Base-by-base conservation (phyloP, 2,888 invertebrate species). In the Blera fallax region DNA sequence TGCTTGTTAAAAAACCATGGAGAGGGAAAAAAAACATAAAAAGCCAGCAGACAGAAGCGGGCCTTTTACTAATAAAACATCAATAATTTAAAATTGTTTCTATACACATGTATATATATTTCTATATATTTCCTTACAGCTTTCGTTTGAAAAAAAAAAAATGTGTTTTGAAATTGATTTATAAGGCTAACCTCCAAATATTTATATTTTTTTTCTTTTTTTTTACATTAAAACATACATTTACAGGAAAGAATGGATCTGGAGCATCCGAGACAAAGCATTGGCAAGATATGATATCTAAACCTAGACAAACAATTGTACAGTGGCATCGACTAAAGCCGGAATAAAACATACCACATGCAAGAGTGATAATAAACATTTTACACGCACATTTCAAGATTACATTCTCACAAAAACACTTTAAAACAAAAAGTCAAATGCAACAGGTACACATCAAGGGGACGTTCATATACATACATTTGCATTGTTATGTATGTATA, bases 251-350 rank as follows among this genome's bases (percentile, higher is more conserved):
- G 92, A 97, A 97, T 90, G 97, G 97, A 10, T 98, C 98, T 69
- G 98, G 98, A 0, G 98, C 98, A 16, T 96, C 97, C 73, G 98
- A 98, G 93, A 98, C 98, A 40, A 98, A 98, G 91, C 98, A 98
- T 92, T 98, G 98, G 98, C 98, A 98, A 90, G 98, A 98, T 91
- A 98, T 98, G 98, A 98, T 98, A 89, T 97, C 98, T 85, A 98
- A 98, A 93, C 98, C 98, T 21, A 94, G 98, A 88, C 98, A 98
- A 93, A 97, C 97, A 89, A 97, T 98, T 90, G 97, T 98, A 60
- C 98, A 98, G 92, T 98, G 98, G 98, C 98, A 98, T 93, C 96
- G 98, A 92, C 94, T 98, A 91, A 98, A 98, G 92, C 97, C 97
- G 27, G 97, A 97, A 92, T 97, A 97, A 95, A 70, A 64, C 74